Conservation (phyloP, 2,888 invertebrate species). For the Criorhina ranunculi region DNA sequence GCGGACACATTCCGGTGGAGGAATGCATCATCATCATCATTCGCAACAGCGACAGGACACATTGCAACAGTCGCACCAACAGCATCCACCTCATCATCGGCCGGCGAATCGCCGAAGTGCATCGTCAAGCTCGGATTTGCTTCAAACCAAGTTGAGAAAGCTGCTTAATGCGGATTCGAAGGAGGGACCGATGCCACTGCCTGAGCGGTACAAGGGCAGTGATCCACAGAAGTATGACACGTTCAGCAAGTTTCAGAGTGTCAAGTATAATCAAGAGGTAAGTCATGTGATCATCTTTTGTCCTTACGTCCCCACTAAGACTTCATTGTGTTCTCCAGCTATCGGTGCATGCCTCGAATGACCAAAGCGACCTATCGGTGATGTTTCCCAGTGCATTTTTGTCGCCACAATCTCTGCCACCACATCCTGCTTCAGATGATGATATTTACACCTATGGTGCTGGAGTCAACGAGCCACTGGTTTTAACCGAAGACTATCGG, state of each 20-base stretch:
- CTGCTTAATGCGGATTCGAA: constrained; percentile 87
- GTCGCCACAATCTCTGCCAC: constrained; percentile 82
- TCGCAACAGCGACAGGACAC: constrained; percentile 76
- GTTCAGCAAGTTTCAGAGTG: constrained; percentile 78
- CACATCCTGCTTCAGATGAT: constrained; percentile 79
- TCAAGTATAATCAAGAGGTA: constrained; percentile 78
- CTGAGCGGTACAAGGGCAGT: constrained; percentile 76
- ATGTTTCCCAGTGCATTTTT: constrained; percentile 80
- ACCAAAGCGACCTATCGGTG: constrained; percentile 78
- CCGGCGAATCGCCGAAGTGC: constrained; percentile 85
- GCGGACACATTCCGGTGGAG: constrained; percentile 79
- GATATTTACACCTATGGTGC: constrained; percentile 81
- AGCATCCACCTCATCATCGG: constrained; percentile 82
- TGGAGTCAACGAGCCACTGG: constrained; percentile 81
- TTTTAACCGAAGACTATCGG: constrained; percentile 85
- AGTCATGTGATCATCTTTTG: constrained; percentile 3
- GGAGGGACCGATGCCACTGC: constrained; percentile 82
- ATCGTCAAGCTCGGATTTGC: constrained; percentile 86
- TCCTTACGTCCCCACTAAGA: background rate
- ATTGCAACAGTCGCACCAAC: constrained; percentile 73
- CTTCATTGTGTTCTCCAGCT: constrained; percentile 64
- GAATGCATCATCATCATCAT: constrained; percentile 83
- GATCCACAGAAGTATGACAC: constrained; percentile 78
- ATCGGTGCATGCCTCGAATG: constrained; percentile 78
- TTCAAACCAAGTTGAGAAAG: constrained; percentile 92